A percentile compares a stretch with the other conserved stretches of the same genome.
Evolutionary conservation across 2,888 invertebrate species (phyloP).

Genomic region (Salticus scenicus): DNA sequence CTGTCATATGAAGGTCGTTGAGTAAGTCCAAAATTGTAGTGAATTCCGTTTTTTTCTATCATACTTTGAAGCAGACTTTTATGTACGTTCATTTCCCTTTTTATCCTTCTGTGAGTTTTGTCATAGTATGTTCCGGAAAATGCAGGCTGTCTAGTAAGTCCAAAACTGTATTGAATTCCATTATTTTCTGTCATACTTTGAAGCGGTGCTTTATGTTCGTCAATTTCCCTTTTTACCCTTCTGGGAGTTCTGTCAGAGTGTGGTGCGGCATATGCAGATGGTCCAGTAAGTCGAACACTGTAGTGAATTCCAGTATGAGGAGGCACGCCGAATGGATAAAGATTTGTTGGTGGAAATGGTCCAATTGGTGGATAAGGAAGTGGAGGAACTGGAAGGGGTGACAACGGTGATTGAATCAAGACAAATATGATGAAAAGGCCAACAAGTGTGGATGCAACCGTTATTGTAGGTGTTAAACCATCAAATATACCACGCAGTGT

Average conservation of each 20-base stretch:
- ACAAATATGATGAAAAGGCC: slow-evolving; percentile 60
- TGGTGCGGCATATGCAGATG: slow-evolving; percentile 32
- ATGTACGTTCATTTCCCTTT: too few relatives aligned
- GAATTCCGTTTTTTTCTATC: too few relatives aligned
- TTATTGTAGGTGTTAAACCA: slow-evolving; percentile 44
- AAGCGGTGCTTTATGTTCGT: too few relatives aligned
- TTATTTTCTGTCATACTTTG: too few relatives aligned
- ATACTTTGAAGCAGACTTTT: too few relatives aligned
- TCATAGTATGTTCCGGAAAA: too few relatives aligned
- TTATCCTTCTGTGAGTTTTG: too few relatives aligned
- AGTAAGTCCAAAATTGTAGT: too few relatives aligned
- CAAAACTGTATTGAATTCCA: too few relatives aligned
- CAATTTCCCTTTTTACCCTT: too few relatives aligned
- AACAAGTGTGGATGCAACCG: slow-evolving; percentile 48
- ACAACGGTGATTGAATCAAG: slow-evolving; percentile 56
- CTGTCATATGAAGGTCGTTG: too few relatives aligned
- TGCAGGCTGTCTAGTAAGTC: too few relatives aligned
- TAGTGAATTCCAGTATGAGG: slow-evolving; percentile 22
- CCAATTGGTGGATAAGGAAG: slow-evolving; percentile 62
- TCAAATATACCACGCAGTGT: slow-evolving; percentile 57
- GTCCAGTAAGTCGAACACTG: slow-evolving; percentile 23
- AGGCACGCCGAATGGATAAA: slow-evolving; percentile 56
- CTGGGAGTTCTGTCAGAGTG: slow-evolving; percentile 46
- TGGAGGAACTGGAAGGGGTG: slow-evolving; percentile 63
- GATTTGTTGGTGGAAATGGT: slow-evolving; percentile 53